Evolutionary conservation across 2,113 vertebrate species (phyloP).

Genomic region (Emydocephalus ijimae): DNA sequence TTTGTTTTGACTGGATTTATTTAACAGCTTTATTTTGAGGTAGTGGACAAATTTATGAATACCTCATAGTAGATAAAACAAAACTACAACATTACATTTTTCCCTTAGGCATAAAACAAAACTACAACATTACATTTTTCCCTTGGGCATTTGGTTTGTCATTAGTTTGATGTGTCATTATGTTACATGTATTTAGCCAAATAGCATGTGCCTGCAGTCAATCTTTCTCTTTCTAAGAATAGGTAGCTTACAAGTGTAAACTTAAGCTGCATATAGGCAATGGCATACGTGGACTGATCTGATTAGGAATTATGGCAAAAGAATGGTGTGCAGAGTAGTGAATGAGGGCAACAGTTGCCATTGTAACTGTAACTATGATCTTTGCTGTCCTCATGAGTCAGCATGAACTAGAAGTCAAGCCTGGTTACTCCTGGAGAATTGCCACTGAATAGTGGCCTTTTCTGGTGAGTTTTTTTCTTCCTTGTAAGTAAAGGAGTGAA

Average conservation of each 20-base stretch:
- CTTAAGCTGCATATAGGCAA: background rate
- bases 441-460: background rate
- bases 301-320: background rate
- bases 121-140: background rate
- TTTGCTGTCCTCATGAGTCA: background rate
- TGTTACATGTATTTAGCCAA: background rate
- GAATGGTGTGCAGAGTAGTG: background rate
- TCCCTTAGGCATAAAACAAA: background rate
- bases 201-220: background rate
- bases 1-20: background rate
- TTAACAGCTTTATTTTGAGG: conserved; percentile 18
- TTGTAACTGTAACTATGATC: background rate
- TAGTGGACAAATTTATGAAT: conserved; percentile 6
- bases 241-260: background rate
- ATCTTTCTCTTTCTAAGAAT: background rate
- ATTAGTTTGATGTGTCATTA: background rate
- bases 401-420: background rate
- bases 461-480: background rate
- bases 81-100: background rate
- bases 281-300: background rate
- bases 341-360: background rate
- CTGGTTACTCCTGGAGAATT: background rate
- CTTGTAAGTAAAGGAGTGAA: background rate
- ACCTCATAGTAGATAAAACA: conserved; percentile 7
- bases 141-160: background rate